Evolutionary conservation across 2,113 vertebrate genomes (phyloP), one percentile per base, ranked within the genome.

Genomic region (Austrofundulus limnaeus): DNA sequence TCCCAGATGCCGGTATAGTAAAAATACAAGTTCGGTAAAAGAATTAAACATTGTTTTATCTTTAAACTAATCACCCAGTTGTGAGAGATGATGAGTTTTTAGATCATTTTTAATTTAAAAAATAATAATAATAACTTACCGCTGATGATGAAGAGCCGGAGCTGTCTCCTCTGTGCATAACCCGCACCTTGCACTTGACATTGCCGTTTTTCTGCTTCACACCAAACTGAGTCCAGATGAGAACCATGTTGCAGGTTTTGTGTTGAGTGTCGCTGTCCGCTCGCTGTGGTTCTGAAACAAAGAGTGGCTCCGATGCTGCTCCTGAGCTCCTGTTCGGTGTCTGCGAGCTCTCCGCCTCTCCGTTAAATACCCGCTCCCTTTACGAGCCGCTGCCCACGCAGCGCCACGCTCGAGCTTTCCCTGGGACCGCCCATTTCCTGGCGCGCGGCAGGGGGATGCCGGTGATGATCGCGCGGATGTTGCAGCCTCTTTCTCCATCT

Each of bases 211-310:
- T 93, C 75, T 89, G 75, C 76, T 93, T 93, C 12, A 93, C 78
- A 50, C 92, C 92, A 55, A 93, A 93, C 86, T 93, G 92, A 1
- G 92, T 93, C 92, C 92, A 93, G 81, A 93, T 93, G 28, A 93
- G 90, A 87, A 93, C 92, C 92, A 93, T 93, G 81, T 15, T 55
- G 41, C 1, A 11, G 55, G 19, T 10, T 5, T 23, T 24, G 14
- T 15, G 2, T 25, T 34, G 10, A 34, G 31, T 60, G 79, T 83
- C 83, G 83, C 85, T 89, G 84, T 89, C 83, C 83, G 31, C 43
- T 45, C 2, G 70, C 23, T 43, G 23, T 75, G 86, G 83, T 88
- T 83, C 84, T 90, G 86, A 86, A 81, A 65, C 20, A 13, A 48
- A 48, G 19, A 24, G n/a, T n/a, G n/a, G n/a, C n/a, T n/a, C n/a